phyloP scores from a whole-genome alignment of 2,113 vertebrate genomes.

The Notiomystis cincta region DNA sequence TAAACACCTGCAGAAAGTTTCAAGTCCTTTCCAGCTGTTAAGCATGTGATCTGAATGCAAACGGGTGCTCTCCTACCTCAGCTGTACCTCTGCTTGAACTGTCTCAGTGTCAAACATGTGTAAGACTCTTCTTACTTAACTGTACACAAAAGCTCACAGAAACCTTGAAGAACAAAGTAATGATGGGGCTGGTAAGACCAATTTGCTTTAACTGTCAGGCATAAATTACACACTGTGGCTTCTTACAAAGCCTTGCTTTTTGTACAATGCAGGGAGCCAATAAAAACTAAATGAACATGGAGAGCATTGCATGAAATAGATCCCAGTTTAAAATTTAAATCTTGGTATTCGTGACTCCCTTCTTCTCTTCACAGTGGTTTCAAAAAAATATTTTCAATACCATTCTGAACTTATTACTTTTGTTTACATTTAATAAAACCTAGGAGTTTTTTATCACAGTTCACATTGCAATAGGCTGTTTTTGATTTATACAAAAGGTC shows the following conservation, averaged over 20 bases:
- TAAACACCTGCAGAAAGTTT: not conserved
- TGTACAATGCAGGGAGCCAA: not conserved
- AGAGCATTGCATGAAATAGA: not conserved
- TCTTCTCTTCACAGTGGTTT: not conserved
- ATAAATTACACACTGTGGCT: not conserved
- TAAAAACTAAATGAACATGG: not conserved
- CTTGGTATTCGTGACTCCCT: fast-evolving
- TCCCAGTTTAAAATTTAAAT: not conserved
- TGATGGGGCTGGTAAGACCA: not conserved
- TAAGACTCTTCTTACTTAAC: not conserved
- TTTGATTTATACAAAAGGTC: not conserved
- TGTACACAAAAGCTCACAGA: not conserved
- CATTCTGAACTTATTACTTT: not conserved
- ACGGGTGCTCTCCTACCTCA: not conserved
- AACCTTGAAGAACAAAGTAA: not conserved
- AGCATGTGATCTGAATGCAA: not conserved
- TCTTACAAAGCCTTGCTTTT: not conserved
- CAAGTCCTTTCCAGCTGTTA: not conserved
- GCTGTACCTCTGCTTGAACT: not conserved
- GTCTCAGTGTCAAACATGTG: not conserved
- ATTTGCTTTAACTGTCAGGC: not conserved
- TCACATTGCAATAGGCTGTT: not conserved
- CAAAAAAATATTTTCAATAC: not conserved
- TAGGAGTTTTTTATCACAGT: fast-evolving
- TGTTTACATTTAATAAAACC: not conserved